Percentiles rank a stretch among this genome's conserved stretches.
Evolutionary conservation across 2,888 invertebrate genomes (phyloP).

Genomic region (Microdon myrmicae): DNA sequence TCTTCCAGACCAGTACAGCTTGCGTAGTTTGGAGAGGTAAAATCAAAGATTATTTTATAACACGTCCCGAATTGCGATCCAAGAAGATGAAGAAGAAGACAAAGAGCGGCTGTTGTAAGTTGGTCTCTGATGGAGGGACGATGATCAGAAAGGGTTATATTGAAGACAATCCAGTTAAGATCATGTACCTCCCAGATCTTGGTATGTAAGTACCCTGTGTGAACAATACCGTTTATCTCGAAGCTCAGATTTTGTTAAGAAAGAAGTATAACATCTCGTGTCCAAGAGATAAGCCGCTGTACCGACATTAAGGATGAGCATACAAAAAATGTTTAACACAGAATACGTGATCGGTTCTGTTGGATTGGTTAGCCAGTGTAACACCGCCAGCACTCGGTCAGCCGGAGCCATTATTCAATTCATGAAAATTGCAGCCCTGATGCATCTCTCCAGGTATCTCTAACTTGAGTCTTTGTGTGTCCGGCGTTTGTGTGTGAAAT

Average conservation of each 20-base stretch:
- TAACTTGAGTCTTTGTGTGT: no score
- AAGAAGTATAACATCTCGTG: slow-evolving; percentile 38
- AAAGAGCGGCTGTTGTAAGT: slow-evolving; percentile 7
- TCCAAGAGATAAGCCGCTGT: slow-evolving; percentile 26
- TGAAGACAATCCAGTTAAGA: slow-evolving; percentile 1
- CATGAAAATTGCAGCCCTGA: slow-evolving; percentile 51
- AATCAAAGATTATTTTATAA: no score
- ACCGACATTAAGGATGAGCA: slow-evolving; percentile 39
- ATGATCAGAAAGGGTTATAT: background rate
- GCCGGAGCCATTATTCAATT: slow-evolving; percentile 53
- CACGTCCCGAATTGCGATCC: no score
- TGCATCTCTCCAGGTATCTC: slow-evolving; percentile 46
- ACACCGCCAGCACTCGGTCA: slow-evolving; percentile 52
- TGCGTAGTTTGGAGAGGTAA: no score
- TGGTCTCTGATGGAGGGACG: background rate
- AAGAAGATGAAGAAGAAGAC: slow-evolving; percentile 22
- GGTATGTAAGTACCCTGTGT: slow-evolving; percentile 42
- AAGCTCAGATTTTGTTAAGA: slow-evolving; percentile 39
- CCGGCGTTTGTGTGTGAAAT: slow-evolving; percentile 45
- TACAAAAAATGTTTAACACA: slow-evolving; percentile 66
- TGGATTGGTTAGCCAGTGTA: slow-evolving; percentile 25
- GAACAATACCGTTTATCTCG: slow-evolving; percentile 49
- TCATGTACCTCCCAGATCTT: slow-evolving; percentile 8
- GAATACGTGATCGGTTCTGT: slow-evolving; percentile 63
- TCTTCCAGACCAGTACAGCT: no score